Evolutionary conservation across 2,797 vertebrate genomes (phyloP), one percentile per base, ranked within the genome.

Genomic region (Sebastes wilsoni): DNA sequence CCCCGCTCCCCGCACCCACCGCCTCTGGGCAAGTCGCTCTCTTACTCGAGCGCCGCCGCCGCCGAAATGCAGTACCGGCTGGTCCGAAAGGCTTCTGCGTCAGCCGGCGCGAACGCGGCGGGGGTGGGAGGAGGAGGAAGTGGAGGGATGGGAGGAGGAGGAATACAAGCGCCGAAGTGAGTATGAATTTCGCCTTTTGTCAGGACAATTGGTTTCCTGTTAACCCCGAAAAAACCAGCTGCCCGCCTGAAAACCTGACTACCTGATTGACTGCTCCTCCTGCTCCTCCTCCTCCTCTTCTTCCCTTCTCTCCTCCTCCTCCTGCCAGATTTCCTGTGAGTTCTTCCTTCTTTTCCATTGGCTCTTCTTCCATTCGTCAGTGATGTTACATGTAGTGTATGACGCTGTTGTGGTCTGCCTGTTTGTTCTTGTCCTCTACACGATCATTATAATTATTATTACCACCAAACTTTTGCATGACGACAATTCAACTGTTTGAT

Each of bases 11-110:
- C 94, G 2, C 95, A 96, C 69, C 93, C 94, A 4, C 93, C 95
- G 0, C 94, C 95, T 4, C 89, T 98, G 80, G 97, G 97, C 80
- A 97, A 98, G 93, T 97, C 97, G 0, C 89, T 97, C 65, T 98
- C 97, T 25, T 98, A 98, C 90, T 97, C 97, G 20, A 97, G 97
- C 65, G 89, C 95, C 0, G 96, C 96, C 0, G 96, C 96, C 0
- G 96, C 96, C 0, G 96, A 96, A 78, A 95, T 96, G 96, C 96
- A 96, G 90, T 96, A 96, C 88, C 92, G 95, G 62, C 91, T 96
- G 80, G 94, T 96, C 76, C 94, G 95, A 64, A 96, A 96, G 91
- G 94, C 95, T 3, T 96, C 95, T 0, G 94, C 95, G 0, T 94
- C 94, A 11, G 94, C 92, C 0, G 94, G 93, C 75, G 93, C 89